These are phyloP conservation scores for Chamaea fasciata DNA, from an alignment of 2,113 vertebrate species.

Conservation along the genomic window DNA sequence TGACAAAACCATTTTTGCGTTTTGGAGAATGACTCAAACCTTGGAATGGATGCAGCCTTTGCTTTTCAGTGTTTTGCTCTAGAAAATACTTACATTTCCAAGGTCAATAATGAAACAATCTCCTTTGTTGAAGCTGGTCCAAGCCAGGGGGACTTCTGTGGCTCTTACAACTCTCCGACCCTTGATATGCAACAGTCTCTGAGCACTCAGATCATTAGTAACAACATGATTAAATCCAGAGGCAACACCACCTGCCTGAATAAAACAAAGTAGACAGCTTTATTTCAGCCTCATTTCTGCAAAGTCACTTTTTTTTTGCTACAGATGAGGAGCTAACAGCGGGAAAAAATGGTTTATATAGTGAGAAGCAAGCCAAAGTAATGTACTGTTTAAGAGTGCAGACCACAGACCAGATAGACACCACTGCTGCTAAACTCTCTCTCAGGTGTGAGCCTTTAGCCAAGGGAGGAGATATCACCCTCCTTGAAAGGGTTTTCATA, in stretches of 20 bases:
- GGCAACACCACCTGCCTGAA: conserved; percentile 86
- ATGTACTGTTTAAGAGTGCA: neutral
- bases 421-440: neutral
- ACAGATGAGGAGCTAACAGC: neutral
- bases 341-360: neutral
- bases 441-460: neutral
- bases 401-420: neutral
- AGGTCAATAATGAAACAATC: conserved; percentile 95
- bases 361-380: neutral
- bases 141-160: conserved; percentile 83
- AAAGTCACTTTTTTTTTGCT: neutral
- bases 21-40: neutral
- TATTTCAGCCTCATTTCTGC: neutral
- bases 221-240: conserved; percentile 89
- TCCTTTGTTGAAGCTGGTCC: conserved; percentile 89
- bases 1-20: neutral
- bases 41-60: neutral
- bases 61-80: neutral
- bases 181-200: conserved; percentile 87
- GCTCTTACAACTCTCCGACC: conserved; percentile 87
- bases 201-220: conserved; percentile 83
- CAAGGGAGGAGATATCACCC: neutral
- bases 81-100: conserved; percentile 78
- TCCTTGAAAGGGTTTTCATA: neutral
- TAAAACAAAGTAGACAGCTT: neutral